Base-by-base conservation (phyloP, 37 sponge, comb jelly and placozoan species). In the Mnemiopsis leidyi region DNA sequence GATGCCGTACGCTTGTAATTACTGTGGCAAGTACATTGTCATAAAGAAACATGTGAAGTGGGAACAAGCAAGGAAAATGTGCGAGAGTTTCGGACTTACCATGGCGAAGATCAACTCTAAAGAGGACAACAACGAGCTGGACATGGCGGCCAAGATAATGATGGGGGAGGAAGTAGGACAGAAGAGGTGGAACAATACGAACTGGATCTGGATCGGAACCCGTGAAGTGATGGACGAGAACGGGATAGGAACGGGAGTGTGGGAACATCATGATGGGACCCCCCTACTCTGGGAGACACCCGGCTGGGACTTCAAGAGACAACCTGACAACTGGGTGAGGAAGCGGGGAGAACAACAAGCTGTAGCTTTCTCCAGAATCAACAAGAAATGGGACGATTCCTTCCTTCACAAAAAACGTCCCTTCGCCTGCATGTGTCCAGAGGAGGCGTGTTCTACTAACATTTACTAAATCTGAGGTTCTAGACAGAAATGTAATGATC, bases 151-250 rank as follows among this genome's bases (percentile, higher is more conserved):
- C 20, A 13, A 3, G 0, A 3, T 34, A 0, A 31, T 34, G 18
- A 28, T 77, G 79, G 79, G 36, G 20, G 79, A 32, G 2, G 35
- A 32, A 32, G 36, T 31, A 13, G 36, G 35, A 20, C 9, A 28
- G 36, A 28, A 25, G n/a, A 31, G 26, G 20, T 77, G 79, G 79
- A 32, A 77, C 35, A 1, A 31, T 0, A 16, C 34, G 0, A 77
- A 77, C 18, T 77, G 79, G 79, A 34, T 77, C 35, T 77, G 79
- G 79, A 13, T 77, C 18, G 79, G 36, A 5, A 48, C 61, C 5
- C 61, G 61, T 5, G 61, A 48, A 13, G 61, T 48, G 13, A 48
- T 48, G 61, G 61, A 48, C 13, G 61, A 48, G 61, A 13, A 48
- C 13, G 61, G 61, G 5, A 13, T 48, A 13, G 61, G 61, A 13